A percentile compares a stretch with the other conserved stretches of the same genome.
Evolutionary conservation across 2,797 vertebrate species (phyloP).

Genomic region (Serranus cabrilla): DNA sequence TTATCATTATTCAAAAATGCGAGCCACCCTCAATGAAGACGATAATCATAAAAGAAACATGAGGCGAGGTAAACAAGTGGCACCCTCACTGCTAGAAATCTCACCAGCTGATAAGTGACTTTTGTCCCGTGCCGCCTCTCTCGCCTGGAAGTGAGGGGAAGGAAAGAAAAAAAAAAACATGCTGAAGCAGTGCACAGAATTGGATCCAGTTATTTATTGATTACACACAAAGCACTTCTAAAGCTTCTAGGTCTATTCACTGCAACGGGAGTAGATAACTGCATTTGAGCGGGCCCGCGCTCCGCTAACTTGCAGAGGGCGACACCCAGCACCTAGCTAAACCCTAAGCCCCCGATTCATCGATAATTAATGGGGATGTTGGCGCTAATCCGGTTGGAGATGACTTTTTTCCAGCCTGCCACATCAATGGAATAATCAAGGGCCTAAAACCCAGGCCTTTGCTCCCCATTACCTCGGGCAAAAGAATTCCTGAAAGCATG

Average conservation of each 20-base stretch:
- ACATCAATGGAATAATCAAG: conserved; percentile 99
- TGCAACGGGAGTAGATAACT: conserved; percentile 83
- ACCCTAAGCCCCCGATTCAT: conserved; percentile 91
- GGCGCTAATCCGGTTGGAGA: conserved; percentile 96
- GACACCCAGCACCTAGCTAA: conserved; percentile 87
- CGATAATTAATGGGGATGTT: conserved; percentile 99
- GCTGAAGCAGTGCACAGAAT: conserved; percentile 79
- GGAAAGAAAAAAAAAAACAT: conserved; percentile 42
- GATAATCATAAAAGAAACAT: conserved; percentile 95
- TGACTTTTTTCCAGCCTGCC: conserved; percentile 97
- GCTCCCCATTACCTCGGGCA: conserved; percentile 99
- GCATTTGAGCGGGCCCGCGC: conserved; percentile 82
- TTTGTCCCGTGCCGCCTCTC: conserved; percentile 66
- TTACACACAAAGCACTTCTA: conserved; percentile 93
- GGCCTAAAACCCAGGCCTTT: conserved; percentile 95
- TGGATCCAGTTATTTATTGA: conserved; percentile 90
- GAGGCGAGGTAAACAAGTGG: conserved; percentile 91
- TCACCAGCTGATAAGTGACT: conserved; percentile 87
- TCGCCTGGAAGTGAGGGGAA: conserved; percentile 73
- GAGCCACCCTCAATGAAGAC: conserved; percentile 85
- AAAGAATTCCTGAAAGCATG: conserved; percentile 99
- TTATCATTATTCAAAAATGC: conserved; percentile 87
- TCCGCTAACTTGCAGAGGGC: conserved; percentile 83
- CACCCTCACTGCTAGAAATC: conserved; percentile 85
- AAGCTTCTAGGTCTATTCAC: conserved; percentile 85